These are phyloP conservation scores for Xiphophorus couchianus DNA, from an alignment of 2,113 vertebrate species.

Conservation along the genomic window DNA sequence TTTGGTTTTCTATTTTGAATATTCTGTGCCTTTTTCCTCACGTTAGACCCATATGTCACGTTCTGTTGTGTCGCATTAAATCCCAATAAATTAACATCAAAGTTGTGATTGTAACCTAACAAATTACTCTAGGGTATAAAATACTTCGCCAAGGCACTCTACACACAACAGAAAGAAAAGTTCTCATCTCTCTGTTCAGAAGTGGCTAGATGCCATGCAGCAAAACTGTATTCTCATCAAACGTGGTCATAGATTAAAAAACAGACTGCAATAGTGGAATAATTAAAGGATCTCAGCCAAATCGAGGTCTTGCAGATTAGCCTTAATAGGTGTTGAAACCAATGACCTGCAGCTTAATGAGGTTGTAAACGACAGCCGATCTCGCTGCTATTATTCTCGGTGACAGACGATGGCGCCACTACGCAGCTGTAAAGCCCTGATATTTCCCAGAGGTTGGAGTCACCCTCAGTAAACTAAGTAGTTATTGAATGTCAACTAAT, in stretches of 20 bases:
- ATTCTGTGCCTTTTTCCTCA: no score
- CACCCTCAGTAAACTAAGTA: conserved; percentile 62
- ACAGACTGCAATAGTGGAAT: conserved; percentile 17
- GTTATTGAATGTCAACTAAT: conserved; percentile 75
- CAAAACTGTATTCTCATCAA: neutral
- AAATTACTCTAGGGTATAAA: no score
- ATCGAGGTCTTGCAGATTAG: conserved; percentile 65
- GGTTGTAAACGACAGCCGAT: conserved; percentile 57
- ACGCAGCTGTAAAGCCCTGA: conserved; percentile 61
- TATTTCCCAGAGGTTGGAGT: conserved; percentile 64
- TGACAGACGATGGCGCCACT: conserved; percentile 82
- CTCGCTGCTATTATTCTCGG: conserved; percentile 55
- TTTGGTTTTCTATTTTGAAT: no score
- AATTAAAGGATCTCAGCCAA: conserved; percentile 55
- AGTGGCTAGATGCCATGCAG: no score
- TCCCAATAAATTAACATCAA: no score
- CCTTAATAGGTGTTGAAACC: conserved; percentile 70
- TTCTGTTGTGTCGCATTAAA: no score
- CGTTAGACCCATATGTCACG: no score
- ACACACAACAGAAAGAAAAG: no score
- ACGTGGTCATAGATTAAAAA: neutral
- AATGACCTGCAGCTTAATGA: conserved; percentile 63
- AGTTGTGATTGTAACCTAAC: no score
- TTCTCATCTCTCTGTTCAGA: neutral
- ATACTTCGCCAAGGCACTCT: no score